These are phyloP conservation scores for Drosophila aff. DNA, from an alignment of 1,140 invertebrate species.

Conservation along the genomic window DNA sequence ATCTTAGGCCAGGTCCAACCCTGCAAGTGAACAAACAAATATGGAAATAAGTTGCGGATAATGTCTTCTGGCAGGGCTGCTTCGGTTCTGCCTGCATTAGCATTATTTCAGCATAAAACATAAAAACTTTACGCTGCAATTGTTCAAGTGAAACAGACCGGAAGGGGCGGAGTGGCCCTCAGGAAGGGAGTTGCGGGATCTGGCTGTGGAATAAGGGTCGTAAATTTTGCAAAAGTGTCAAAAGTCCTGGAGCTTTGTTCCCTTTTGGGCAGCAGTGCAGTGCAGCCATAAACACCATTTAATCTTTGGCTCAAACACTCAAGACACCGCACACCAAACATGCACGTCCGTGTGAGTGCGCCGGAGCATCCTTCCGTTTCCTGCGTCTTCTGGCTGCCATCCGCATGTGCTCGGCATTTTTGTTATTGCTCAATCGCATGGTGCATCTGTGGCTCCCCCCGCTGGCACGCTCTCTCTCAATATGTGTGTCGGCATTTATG, in stretches of 20 bases:
- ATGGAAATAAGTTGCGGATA: conserved; percentile 59
- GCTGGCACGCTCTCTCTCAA: conserved; percentile 5
- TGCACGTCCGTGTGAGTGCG: conserved; percentile 34
- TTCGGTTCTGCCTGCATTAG: conserved; percentile 42
- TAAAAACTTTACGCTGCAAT: conserved; percentile 44
- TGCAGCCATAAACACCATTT: conserved; percentile 80
- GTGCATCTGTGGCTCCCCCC: background rate
- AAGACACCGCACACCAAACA: conserved; percentile 46
- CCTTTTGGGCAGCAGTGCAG: conserved; percentile 38
- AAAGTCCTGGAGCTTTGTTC: conserved; percentile 67
- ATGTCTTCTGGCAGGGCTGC: conserved; percentile 30
- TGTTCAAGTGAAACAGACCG: conserved; percentile 32
- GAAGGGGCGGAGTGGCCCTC: background rate
- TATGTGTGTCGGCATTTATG: conserved; percentile 47
- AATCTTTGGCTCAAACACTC: conserved; percentile 82
- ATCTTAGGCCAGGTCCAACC: conserved; percentile 93
- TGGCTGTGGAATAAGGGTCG: conserved; percentile 32
- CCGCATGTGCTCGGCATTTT: conserved; percentile 56
- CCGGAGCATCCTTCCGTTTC: conserved; percentile 40
- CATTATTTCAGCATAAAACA: conserved; percentile 55
- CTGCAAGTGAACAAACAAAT: conserved; percentile 84
- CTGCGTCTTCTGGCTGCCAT: conserved; percentile 35
- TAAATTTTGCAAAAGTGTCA: conserved; percentile 78
- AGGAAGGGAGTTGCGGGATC: background rate
- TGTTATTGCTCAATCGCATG: conserved; percentile 60